Evolutionary conservation across 2,888 invertebrate genomes (phyloP), one percentile per base, ranked within the genome.

Genomic region (Caenorhabditis wallacei): DNA sequence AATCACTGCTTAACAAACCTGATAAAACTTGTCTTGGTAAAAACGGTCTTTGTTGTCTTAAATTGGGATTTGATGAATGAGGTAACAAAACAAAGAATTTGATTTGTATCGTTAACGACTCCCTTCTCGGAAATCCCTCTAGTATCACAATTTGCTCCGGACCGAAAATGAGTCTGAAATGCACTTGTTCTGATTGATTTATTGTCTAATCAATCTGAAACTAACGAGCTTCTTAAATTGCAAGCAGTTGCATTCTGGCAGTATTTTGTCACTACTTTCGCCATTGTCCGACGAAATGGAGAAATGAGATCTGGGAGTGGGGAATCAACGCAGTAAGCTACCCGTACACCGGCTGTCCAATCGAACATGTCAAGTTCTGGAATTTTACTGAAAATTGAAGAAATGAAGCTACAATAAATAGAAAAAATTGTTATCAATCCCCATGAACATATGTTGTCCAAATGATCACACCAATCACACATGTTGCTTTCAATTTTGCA

Each of bases 211-310:
- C 48, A 24, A 4, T 22, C 11, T 10, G 35, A 22, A 74, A 68
- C 83, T 81, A 75, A 91, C 91, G 86, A 84, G 75, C 75, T 83
- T 82, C 81, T 86, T 22, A 91, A 71, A 63, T 89, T 85, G 78
- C 91, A 91, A 22, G 88, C 88, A 35, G 89, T 88, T 11, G 84
- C 78, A 79, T 90, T 91, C 46, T 85, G 84, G 61, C 91, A 91
- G 85, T 90, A 89, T 16, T 87, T 86, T 56, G 89, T 91, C 46
- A 88, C 75, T 75, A 90, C 88, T 69, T 86, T 87, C 1, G 88
- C 84, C 76, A 90, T 86, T 3, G 88, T 86, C 24, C 88, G 83
- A 16, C 87, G 84, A 74, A 90, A 90, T 20, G 90, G 89, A 24
- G 82, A 71, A 48, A 89, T 85, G 37, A 91, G 72, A 59, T 91